Base-by-base conservation (phyloP, 2,888 invertebrate species). In the Polia nebulosa region DNA sequence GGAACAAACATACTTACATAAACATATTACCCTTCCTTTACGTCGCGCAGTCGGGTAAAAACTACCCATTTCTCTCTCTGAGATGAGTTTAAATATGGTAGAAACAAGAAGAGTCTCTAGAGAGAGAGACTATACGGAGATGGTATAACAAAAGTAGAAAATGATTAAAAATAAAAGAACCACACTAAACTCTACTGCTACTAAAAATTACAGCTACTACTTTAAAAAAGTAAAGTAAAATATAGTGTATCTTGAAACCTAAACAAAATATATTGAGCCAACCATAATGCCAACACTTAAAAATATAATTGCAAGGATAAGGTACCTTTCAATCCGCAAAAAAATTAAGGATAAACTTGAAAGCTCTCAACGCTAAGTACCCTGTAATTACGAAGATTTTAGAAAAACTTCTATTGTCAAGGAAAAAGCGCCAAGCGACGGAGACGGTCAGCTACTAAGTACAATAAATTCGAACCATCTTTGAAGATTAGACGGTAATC, bases 401-500 rank as follows among this genome's bases (percentile, higher is more conserved):
- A 56, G 52, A 47, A 29, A 22, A 20, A 39, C 45, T 45, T 53
- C 44, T 56, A 20, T 57, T 61, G 58, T 36, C 6, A 44, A 17
- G 63, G 25, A 49, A 59, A 67, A 59, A 22, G 29, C 34, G 22
- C 20, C 44, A 56, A 68, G 39, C n/a, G 22, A 59, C 27, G 44
- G 53, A 15, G 44, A 69, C 63, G 36, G 57, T 67, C 34, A 47
- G 20, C 29, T 41, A 59, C 45, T 25, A 59, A 47, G 66, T 22
- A 72, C 67, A 64, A 44, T 60, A 66, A 58, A 73, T 61, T 39
- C 74, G 49, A 32, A 69, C 69, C 53, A 72, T 34, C 68, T 72
- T 64, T 39, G 27, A 51, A 61, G 81, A 82, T 85, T 77, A 80
- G 56, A 39, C 61, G 20, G 57, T 65, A 84, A 78, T 78, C 83